phyloP scores from a whole-genome alignment of 2,113 vertebrate genomes.

The Phrynosoma platyrhinos region DNA sequence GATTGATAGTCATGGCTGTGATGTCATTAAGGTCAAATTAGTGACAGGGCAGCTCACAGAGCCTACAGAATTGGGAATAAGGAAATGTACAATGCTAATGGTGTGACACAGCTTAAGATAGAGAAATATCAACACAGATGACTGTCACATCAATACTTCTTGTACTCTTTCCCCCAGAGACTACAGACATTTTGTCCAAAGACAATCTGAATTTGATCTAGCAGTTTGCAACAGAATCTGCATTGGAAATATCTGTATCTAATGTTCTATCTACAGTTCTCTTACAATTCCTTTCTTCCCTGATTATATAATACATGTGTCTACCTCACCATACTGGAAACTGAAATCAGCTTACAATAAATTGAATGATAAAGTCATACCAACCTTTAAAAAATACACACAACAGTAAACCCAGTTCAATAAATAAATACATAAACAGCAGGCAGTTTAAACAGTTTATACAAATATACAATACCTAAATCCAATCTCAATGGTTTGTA shows the following conservation, averaged over 20 bases:
- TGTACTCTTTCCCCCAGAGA: background rate
- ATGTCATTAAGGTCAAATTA: background rate
- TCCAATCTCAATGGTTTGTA: background rate
- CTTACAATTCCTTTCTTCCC: background rate
- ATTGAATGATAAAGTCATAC: background rate
- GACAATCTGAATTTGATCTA: background rate
- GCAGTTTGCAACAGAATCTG: background rate
- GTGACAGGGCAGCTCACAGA: background rate
- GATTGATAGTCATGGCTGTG: background rate
- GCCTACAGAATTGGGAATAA: background rate
- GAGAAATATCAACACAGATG: background rate
- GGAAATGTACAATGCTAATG: background rate
- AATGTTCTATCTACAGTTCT: background rate
- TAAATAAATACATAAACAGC: too few relatives aligned
- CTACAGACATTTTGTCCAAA: background rate
- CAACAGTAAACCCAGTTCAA: background rate
- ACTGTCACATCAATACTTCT: background rate
- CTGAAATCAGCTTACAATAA: background rate
- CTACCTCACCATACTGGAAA: background rate
- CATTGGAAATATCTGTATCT: background rate
- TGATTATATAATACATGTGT: background rate
- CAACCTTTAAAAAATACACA: too few relatives aligned
- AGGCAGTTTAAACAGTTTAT: background rate
- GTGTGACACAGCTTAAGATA: background rate
- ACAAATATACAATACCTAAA: background rate